phyloP scores from a whole-genome alignment of 2,113 vertebrate genomes.

The Cryptotis parvus region DNA sequence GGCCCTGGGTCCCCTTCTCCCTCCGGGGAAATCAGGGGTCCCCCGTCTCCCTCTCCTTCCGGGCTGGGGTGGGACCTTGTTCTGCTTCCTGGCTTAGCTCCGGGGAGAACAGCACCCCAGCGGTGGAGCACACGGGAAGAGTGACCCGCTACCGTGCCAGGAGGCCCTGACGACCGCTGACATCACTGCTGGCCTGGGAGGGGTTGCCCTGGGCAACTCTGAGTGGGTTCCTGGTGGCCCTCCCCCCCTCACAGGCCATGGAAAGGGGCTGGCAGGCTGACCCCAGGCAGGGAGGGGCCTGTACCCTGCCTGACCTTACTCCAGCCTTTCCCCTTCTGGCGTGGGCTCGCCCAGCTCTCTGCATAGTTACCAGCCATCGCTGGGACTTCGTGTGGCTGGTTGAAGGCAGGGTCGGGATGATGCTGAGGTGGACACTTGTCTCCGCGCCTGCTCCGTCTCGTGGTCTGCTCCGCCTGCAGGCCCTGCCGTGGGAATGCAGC shows the following conservation, averaged over 20 bases:
- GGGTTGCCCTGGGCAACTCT: too few species aligned
- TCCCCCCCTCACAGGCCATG: rapidly evolving
- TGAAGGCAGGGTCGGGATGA: too few species aligned
- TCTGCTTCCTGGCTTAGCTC: constrained; percentile 38
- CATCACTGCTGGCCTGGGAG: rapidly evolving
- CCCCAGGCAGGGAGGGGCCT: too few species aligned
- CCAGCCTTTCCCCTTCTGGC: too few species aligned
- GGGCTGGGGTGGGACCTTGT: neutral
- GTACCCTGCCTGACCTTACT: too few species aligned
- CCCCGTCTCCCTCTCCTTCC: neutral
- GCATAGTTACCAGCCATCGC: too few species aligned
- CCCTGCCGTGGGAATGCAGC: neutral
- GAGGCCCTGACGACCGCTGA: too few species aligned
- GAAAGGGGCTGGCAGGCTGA: neutral
- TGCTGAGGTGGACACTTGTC: too few species aligned
- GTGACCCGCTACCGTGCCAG: neutral
- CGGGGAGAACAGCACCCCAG: constrained; percentile 57
- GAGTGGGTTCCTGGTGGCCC: too few species aligned
- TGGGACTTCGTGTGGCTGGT: too few species aligned
- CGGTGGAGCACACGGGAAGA: neutral
- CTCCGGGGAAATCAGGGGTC: neutral
- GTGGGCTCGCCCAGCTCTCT: neutral
- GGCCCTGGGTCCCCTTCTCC: neutral
- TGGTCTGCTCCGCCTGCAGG: too few species aligned
- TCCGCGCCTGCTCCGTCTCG: too few species aligned